Evolutionary conservation across 2,113 vertebrate genomes (phyloP), one percentile per base, ranked within the genome.

Genomic region (Hyla sarda): DNA sequence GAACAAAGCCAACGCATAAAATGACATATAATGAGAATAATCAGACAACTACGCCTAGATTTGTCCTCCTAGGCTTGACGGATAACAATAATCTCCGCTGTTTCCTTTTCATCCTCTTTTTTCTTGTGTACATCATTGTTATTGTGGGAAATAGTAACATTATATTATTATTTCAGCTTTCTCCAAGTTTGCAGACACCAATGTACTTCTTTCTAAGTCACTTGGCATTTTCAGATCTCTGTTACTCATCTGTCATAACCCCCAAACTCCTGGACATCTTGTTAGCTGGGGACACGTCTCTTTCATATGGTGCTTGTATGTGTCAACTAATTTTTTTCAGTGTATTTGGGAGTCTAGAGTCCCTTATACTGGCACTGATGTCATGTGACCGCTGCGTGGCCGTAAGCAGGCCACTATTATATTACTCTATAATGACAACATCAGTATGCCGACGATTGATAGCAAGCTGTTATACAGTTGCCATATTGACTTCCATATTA

Each of bases 191-290:
- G 5, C 74, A 69, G 3, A 85, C 45, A 13, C 84, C 84, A 10
- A 85, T 85, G 84, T 85, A 85, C 32, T 85, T 85, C 16, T 85
- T 85, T 41, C 60, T 85, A 1, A 69, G 75, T 5, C 73, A 85
- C 62, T 56, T 85, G 47, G 69, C 84, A 11, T 85, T 85, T 71
- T 85, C 75, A 56, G 84, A 85, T 45, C 60, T 85, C 14, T 85
- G 84, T 30, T 85, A 85, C 45, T 85, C 84, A 21, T 32, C 84
- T 41, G 62, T 85, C 23, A 77, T 85, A 30, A 85, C 84, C 12
- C 84, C 84, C 2, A 85, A 85, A 56, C 60, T 79, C 16, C 48
- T 85, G 58, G 58, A 41, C 11, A 77, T 60, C 28, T 78, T 85
- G 28, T 28, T 85, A 17, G 19, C 37, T 8, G 75, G 47, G 30